These are phyloP conservation scores for Manacus vitellinus DNA, from an alignment of 2,113 vertebrate species.

Conservation along the genomic window DNA sequence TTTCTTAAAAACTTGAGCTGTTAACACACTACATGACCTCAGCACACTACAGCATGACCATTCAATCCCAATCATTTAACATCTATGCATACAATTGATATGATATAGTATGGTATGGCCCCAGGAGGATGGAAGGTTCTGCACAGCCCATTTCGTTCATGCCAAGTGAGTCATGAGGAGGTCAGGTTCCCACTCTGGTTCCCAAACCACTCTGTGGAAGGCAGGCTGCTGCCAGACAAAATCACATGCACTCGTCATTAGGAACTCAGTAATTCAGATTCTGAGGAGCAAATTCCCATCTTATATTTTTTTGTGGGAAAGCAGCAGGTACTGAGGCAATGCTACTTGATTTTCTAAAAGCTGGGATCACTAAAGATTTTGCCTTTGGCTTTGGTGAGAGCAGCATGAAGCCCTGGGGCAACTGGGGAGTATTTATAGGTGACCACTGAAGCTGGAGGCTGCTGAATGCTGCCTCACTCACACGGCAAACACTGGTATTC, in stretches of 20 bases:
- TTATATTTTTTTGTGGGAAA: not conserved
- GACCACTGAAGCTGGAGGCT: not conserved
- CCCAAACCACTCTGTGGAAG: not conserved
- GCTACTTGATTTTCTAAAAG: not conserved
- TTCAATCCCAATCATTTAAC: accelerated
- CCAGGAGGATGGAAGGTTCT: not conserved
- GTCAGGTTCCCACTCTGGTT: not conserved
- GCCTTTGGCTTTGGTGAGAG: not conserved
- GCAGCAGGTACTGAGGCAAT: not conserved
- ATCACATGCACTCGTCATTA: accelerated
- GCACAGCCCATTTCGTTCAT: accelerated
- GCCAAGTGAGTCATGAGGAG: not conserved
- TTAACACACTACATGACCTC: not conserved
- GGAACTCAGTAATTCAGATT: not conserved
- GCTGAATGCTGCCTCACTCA: not conserved
- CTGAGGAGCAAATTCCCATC: not conserved
- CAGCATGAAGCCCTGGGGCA: not conserved
- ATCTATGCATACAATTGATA: not conserved
- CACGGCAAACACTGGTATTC: not conserved
- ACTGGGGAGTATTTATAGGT: not conserved
- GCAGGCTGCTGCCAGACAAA: not conserved
- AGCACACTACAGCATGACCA: not conserved
- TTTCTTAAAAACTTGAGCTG: not conserved
- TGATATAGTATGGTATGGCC: not conserved
- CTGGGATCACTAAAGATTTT: not conserved